Percentiles rank a stretch among this genome's conserved stretches.
These are phyloP conservation scores for Carterocephalus palaemon DNA, from an alignment of 2,888 invertebrate genomes.

Conservation along the genomic window DNA sequence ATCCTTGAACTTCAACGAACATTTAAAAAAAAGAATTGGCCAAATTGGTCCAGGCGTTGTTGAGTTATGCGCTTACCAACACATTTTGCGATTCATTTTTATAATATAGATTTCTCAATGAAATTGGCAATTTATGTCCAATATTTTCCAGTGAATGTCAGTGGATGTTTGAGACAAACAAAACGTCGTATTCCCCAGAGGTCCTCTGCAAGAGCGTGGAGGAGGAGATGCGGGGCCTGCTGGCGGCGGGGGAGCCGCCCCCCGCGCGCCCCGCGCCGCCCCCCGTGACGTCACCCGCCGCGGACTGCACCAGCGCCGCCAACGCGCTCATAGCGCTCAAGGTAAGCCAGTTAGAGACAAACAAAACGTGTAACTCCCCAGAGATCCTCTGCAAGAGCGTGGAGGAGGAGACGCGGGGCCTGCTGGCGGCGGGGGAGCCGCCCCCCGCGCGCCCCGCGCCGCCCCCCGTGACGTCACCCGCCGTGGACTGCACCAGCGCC, in stretches of 20 bases:
- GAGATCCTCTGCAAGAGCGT: constrained; percentile 64
- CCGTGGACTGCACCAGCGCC: constrained; percentile 41
- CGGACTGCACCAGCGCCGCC: constrained; percentile 45
- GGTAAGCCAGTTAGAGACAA: constrained; percentile 35
- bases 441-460: constrained; percentile 25
- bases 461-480: constrained; percentile 35
- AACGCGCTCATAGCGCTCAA: constrained; percentile 52
- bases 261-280: constrained; percentile 28
- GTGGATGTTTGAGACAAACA: background rate
- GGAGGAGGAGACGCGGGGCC: constrained; percentile 46
- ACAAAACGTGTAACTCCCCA: constrained; percentile 29
- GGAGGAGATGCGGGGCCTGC: constrained; percentile 44
- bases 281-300: constrained; percentile 34
- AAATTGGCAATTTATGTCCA: no score
- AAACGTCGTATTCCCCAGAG: constrained; percentile 36
- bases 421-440: constrained; percentile 40
- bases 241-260: constrained; percentile 38
- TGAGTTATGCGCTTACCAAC: no score
- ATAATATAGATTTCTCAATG: no score
- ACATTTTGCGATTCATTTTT: no score
- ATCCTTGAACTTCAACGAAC: no score
- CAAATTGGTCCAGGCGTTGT: no score
- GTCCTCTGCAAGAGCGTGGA: constrained; percentile 63
- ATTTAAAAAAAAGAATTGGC: no score
- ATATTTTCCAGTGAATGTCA: no score